These are phyloP conservation scores for Sander lucioperca DNA, from an alignment of 2,113 vertebrate species.

Conservation along the genomic window DNA sequence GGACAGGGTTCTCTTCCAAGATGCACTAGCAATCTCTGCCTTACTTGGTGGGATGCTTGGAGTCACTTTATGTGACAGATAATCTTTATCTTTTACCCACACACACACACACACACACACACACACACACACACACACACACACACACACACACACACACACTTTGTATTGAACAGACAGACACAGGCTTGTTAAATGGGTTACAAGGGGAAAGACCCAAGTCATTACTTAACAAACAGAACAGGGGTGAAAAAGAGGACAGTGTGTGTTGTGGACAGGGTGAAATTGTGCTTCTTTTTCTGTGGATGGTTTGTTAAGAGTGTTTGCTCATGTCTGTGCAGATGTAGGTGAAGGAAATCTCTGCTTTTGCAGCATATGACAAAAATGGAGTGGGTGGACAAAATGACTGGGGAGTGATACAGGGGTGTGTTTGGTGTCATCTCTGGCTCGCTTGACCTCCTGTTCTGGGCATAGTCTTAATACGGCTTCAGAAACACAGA, in stretches of 20 bases:
- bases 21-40: background rate
- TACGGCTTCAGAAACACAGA: background rate
- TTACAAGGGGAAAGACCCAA: slow-evolving; percentile 17
- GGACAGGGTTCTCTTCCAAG: background rate
- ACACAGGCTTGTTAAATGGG: slow-evolving; percentile 10
- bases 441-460: slow-evolving; percentile 12
- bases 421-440: slow-evolving; percentile 45
- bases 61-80: slow-evolving; percentile 39
- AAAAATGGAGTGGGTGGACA: slow-evolving; percentile 21
- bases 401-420: background rate
- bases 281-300: slow-evolving; percentile 26
- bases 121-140: slow-evolving; percentile 14
- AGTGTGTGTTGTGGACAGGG: background rate
- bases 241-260: slow-evolving; percentile 33
- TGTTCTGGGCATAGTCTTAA: slow-evolving; percentile 1
- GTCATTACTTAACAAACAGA: slow-evolving; percentile 40
- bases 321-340: slow-evolving; percentile 62
- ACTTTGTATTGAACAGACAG: slow-evolving; percentile 24
- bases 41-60: slow-evolving; percentile 14
- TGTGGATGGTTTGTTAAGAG: slow-evolving; percentile 25
- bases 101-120: slow-evolving; percentile 26
- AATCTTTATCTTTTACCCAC: slow-evolving; percentile 41
- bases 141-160: background rate
- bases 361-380: slow-evolving; percentile 8
- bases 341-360: background rate